Percentiles rank a stretch among this genome's conserved stretches.
Conservation (phyloP, 2,888 invertebrate species). For the Carabus problematicus region DNA sequence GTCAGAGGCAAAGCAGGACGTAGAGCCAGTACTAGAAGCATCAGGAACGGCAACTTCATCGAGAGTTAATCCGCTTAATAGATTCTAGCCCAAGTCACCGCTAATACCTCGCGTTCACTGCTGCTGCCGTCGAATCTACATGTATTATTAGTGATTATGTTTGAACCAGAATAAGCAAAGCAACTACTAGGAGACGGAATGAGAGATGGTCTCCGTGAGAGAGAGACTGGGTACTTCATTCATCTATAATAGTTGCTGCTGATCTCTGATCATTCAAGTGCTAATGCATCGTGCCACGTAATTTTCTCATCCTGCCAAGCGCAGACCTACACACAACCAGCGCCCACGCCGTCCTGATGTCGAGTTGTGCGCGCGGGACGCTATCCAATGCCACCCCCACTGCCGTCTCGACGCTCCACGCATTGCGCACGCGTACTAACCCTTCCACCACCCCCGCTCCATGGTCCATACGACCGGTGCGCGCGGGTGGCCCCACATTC, state of each 20-base stretch:
- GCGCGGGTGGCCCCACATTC: slow-evolving; percentile 49
- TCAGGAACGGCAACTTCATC: slow-evolving; percentile 57
- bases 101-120: slow-evolving; percentile 44
- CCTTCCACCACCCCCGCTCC: slow-evolving; percentile 48
- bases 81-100: slow-evolving; percentile 60
- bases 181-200: too few species aligned
- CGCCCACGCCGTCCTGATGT: slow-evolving; percentile 5
- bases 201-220: too few species aligned
- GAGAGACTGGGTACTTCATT: too few species aligned
- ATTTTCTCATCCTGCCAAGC: neutral
- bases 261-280: neutral
- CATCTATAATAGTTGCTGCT: too few species aligned
- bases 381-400: too few species aligned
- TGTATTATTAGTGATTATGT: slow-evolving; percentile 14
- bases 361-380: too few species aligned
- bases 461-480: neutral
- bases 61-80: slow-evolving; percentile 62
- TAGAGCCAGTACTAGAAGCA: slow-evolving; percentile 40
- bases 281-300: too few species aligned
- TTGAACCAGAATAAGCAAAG: too few species aligned
- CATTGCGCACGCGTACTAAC: slow-evolving; percentile 51
- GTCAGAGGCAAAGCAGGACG: slow-evolving; percentile 40
- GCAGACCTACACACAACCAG: neutral
- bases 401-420: slow-evolving; percentile 13
- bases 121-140: slow-evolving; percentile 11